Conservation (phyloP, 2,888 invertebrate genomes). For the Nesidiocoris tenuis region DNA sequence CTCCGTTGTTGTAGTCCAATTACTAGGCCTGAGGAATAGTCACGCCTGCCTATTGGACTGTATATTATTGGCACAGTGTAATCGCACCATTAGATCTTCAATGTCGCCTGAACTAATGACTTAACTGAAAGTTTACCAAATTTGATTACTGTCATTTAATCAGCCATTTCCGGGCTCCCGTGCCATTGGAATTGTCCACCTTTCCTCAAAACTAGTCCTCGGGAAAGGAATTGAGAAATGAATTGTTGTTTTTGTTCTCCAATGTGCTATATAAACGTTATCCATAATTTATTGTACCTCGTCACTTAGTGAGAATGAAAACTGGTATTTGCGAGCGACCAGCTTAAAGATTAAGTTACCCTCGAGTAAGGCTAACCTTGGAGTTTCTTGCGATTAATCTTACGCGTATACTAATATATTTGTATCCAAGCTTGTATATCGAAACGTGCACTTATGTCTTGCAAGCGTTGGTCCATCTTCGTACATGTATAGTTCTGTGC, state of each 20-base stretch:
- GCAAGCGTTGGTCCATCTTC: neutral
- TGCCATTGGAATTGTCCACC: neutral
- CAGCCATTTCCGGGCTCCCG: neutral
- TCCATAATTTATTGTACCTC: neutral
- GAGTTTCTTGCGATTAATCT: neutral
- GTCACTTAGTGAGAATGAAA: neutral
- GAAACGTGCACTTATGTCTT: neutral
- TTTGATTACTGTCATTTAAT: too few relatives aligned
- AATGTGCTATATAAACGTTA: too few relatives aligned
- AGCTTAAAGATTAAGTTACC: neutral
- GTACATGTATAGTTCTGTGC: conserved; percentile 35
- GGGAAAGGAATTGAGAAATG: too few relatives aligned
- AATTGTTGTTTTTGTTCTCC: too few relatives aligned
- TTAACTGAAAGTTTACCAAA: too few relatives aligned
- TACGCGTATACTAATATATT: neutral
- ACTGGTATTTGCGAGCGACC: neutral
- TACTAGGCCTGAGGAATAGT: too few relatives aligned
- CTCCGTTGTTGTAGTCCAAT: too few relatives aligned
- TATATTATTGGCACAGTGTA: too few relatives aligned
- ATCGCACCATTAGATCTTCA: too few relatives aligned
- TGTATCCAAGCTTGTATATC: neutral
- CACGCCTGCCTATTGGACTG: too few relatives aligned
- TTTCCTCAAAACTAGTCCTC: neutral
- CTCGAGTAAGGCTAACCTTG: neutral
- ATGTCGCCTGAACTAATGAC: too few relatives aligned